A percentile compares a stretch with the other conserved stretches of the same genome.
Conservation (phyloP, 2,797 vertebrate species). For the Choloepus didactylus region DNA sequence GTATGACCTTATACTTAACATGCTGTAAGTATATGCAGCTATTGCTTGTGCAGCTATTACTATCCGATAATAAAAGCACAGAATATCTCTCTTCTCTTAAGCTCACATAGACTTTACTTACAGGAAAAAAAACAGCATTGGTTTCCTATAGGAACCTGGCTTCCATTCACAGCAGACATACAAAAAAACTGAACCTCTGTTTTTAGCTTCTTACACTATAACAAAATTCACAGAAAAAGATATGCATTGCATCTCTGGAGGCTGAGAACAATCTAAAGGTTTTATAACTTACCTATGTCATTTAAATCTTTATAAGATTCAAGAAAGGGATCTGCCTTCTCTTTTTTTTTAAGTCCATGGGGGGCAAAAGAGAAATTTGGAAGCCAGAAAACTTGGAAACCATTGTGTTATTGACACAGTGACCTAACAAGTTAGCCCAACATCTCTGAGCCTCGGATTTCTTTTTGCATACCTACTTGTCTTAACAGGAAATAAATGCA, state of each 20-base stretch:
- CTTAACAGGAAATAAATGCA: not conserved
- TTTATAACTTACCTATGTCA: not conserved
- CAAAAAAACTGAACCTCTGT: not conserved
- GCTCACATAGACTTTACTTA: not conserved
- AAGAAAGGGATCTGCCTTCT: constrained; percentile 33
- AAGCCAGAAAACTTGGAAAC: not conserved
- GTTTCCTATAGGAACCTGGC: constrained; percentile 49
- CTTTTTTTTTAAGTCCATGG: not conserved
- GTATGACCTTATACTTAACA: not conserved
- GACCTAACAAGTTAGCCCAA: not conserved
- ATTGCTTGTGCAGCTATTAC: not conserved
- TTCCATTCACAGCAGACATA: not conserved
- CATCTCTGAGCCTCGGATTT: not conserved
- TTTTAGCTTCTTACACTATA: not conserved
- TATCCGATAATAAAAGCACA: constrained; percentile 30
- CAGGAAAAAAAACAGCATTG: not conserved
- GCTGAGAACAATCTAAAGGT: not conserved
- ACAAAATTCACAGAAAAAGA: constrained; percentile 17
- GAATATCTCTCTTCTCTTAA: not conserved
- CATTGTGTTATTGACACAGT: rapidly evolving
- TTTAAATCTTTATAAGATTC: constrained; percentile 34
- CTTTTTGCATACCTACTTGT: not conserved
- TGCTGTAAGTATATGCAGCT: not conserved
- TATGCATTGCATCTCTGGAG: not conserved
- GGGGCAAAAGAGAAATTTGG: not conserved